Base-by-base conservation (phyloP, 2,888 invertebrate species). In the Callosobruchus maculatus region DNA sequence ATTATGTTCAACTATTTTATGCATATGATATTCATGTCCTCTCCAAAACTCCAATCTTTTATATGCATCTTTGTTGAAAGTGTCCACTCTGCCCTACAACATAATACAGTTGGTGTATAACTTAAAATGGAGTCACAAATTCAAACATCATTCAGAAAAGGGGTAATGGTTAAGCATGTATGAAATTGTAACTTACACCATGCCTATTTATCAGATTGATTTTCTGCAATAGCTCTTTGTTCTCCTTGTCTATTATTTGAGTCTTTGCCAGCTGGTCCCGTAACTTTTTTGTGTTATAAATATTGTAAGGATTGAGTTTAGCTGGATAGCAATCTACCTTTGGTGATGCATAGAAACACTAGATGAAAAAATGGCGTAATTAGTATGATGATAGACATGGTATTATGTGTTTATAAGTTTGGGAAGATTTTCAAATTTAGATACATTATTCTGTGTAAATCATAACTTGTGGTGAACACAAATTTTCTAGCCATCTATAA, bases 151-250 rank as follows among this genome's bases (percentile, higher is more conserved):
- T n/a, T n/a, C n/a, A n/a, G n/a, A n/a, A n/a, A n/a, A n/a, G n/a
- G n/a, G n/a, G n/a, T n/a, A n/a, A n/a, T n/a, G n/a, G 2, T 26
- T 26, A 26, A 26, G 7, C 26, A 4, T 26, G 26, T 26, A 26
- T 26, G 7, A 22, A 7, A 22, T 31, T 22, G 30, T 20, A 68
- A 75, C 73, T 68, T 73, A 78, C 78, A 80, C 90, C 90, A 31
- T 88, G 89, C 79, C 91, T 88, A 81, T 90, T 89, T 78, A 92
- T 90, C 21, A 85, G 78, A 79, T 92, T 92, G 74, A 93, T 90
- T 74, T 86, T 88, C 80, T 90, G 90, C 9, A 92, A 81, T 9
- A 93, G 81, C 20, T 90, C 87, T 80, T 91, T 90, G 82, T 92
- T 93, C 70, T 90, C 88, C 80, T 83, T 87, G 81, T 91, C 90